Evolutionary conservation across 2,113 vertebrate genomes (phyloP), one percentile per base, ranked within the genome.

Genomic region (Hypomesus transpacificus): DNA sequence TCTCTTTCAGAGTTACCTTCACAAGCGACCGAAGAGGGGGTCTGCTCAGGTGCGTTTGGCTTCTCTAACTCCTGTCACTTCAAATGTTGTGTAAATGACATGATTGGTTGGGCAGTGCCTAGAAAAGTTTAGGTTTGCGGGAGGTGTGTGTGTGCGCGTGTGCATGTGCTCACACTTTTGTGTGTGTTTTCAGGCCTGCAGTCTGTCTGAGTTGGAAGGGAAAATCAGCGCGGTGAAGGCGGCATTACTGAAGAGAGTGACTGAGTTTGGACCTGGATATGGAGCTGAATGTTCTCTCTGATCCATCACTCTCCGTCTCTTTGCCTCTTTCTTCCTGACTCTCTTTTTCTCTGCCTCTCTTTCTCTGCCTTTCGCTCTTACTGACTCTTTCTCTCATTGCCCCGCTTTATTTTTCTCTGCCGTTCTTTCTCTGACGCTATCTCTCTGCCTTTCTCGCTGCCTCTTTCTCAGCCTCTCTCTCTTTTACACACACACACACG

Each of bases 181-280:
- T 26, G 24, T 61, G 24, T 66, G 66, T 74, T 88, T 91, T 84
- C 91, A 98, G 94, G 92, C 83, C 80, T 98, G 95, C 88, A 96
- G 93, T 62, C 88, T 99, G 89, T 92, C 92, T 46, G 96, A 99
- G 91, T 91, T 99, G 87, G 96, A 99, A 87, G 94, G 95, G 89
- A 99, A 97, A 93, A 99, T 99, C 87, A 97, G 87, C 77, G 93
- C 93, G 16, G 94, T 97, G 85, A 95, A 93, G 85, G 93, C 94
- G 57, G 93, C 94, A 7, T 88, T 99, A 56, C 87, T 98, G 84
- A 95, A 95, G 88, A 98, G 94, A 91, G 94, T 92, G 64, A 94
- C 71, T 46, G 90, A 90, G 28, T 90, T 90, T 13, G 86, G 84
- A 11, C 9, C 34, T 73, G 91, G 89, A 78, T 93, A 91, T 65